phyloP scores from a whole-genome alignment of 2,113 vertebrate species.

The Corydoras maculifer region DNA sequence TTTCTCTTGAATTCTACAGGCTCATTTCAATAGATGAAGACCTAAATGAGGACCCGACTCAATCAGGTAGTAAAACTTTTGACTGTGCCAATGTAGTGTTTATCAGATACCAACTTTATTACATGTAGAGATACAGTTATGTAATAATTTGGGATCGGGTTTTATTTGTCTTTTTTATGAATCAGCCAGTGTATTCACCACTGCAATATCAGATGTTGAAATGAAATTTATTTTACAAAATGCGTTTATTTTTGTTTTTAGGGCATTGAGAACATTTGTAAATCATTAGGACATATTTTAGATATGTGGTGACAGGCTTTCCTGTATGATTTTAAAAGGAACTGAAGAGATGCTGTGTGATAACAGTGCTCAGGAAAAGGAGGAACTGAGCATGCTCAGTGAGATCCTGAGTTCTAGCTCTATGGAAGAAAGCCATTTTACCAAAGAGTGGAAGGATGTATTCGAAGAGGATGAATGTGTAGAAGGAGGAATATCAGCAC shows the following conservation, averaged over 20 bases:
- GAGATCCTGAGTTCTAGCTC: slow-evolving; percentile 80
- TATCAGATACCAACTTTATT: too few species aligned
- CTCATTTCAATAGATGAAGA: slow-evolving; percentile 80
- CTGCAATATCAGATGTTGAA: too few species aligned
- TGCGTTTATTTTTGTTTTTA: too few species aligned
- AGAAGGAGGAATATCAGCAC: slow-evolving; percentile 32
- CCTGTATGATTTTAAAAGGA: slow-evolving; percentile 47
- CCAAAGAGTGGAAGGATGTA: slow-evolving; percentile 80
- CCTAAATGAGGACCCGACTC: slow-evolving; percentile 50
- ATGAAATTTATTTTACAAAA: too few species aligned
- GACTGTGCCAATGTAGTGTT: not conserved
- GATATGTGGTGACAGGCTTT: too few species aligned
- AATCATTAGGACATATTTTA: too few species aligned
- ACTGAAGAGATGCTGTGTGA: slow-evolving; percentile 51
- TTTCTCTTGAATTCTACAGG: slow-evolving; percentile 56
- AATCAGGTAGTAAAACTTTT: slow-evolving; percentile 65
- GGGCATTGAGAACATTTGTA: too few species aligned
- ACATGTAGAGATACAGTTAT: too few species aligned
- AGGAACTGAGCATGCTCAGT: slow-evolving; percentile 75
- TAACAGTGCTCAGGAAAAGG: slow-evolving; percentile 59
- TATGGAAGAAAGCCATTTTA: slow-evolving; percentile 78
- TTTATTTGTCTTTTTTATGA: too few species aligned
- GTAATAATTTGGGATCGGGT: too few species aligned
- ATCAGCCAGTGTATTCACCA: too few species aligned
- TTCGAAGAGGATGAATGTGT: slow-evolving; percentile 69